Conservation (phyloP, 2,797 vertebrate genomes). For the Sebastes minor region DNA sequence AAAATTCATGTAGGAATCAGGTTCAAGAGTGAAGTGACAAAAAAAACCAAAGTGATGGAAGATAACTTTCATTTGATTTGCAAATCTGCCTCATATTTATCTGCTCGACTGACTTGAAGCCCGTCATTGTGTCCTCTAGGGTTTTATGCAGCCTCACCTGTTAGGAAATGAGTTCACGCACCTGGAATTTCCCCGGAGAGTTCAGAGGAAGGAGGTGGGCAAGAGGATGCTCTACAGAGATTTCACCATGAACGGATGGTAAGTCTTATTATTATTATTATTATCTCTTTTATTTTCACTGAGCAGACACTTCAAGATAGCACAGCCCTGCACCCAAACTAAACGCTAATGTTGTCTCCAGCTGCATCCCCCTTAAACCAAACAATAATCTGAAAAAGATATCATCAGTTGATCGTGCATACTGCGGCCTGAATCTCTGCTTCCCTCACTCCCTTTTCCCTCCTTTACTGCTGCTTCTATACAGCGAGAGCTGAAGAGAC, state of each 20-base stretch:
- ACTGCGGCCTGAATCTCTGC: background rate
- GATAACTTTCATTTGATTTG: constrained; percentile 2
- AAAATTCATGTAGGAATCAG: background rate
- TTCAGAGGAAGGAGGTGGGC: constrained; percentile 96
- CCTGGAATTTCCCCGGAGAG: constrained; percentile 96
- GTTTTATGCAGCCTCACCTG: constrained; percentile 95
- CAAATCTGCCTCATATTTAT: background rate
- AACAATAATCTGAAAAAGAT: background rate
- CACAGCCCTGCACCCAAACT: background rate
- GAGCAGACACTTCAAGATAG: background rate
- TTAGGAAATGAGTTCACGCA: constrained; percentile 98
- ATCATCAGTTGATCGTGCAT: background rate
- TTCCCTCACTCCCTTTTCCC: background rate
- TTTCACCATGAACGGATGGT: constrained; percentile 98
- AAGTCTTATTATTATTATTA: constrained; percentile 52
- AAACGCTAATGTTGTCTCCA: background rate
- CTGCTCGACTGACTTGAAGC: constrained; percentile 6
- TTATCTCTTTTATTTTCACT: background rate
- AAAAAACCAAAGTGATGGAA: background rate
- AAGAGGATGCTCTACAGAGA: constrained; percentile 97
- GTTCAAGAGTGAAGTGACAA: background rate
- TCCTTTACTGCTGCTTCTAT: constrained; percentile 3
- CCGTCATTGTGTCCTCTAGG: constrained; percentile 75
- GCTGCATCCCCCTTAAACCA: background rate
- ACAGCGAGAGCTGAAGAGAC: constrained; percentile 11